These are phyloP conservation scores for Sminthurides aquaticus DNA, from an alignment of 2,888 invertebrate species.

Conservation along the genomic window DNA sequence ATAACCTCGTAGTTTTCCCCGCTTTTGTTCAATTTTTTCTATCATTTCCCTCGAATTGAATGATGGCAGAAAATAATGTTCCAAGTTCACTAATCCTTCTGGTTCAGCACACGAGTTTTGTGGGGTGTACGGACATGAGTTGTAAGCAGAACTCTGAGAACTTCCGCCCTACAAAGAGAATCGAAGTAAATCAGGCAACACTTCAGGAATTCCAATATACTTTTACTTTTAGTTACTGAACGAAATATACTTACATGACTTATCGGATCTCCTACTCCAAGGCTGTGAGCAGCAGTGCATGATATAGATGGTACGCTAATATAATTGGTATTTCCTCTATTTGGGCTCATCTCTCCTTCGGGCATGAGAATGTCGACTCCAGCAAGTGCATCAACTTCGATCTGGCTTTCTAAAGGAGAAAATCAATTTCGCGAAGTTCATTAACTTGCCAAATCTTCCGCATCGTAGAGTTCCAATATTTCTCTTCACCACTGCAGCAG, in stretches of 20 bases:
- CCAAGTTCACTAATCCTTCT: slow-evolving; percentile 40
- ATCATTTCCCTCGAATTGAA: slow-evolving; percentile 50
- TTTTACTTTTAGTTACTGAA: too few relatives aligned
- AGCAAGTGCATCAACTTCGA: slow-evolving; percentile 41
- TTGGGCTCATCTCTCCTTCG: slow-evolving; percentile 42
- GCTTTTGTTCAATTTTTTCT: slow-evolving; percentile 47
- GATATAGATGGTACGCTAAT: slow-evolving; percentile 39
- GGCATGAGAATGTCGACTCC: slow-evolving; percentile 41
- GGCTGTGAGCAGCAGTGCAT: slow-evolving; percentile 35
- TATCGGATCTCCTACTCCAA: slow-evolving; percentile 41
- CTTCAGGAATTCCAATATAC: too few relatives aligned
- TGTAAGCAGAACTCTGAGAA: slow-evolving; percentile 44
- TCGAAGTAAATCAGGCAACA: too few relatives aligned
- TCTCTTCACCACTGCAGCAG: background rate
- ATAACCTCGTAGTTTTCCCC: slow-evolving; percentile 46
- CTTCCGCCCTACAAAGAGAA: slow-evolving; percentile 40
- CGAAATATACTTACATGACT: slow-evolving; percentile 37
- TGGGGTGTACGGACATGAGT: slow-evolving; percentile 46
- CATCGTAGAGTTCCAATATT: background rate
- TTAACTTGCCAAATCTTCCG: background rate
- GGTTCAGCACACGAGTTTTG: slow-evolving; percentile 47
- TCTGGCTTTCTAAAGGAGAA: slow-evolving; percentile 30
- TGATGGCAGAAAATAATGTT: slow-evolving; percentile 46
- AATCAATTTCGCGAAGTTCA: background rate
- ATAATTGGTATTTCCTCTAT: slow-evolving; percentile 24